Conservation (phyloP, 1,140 invertebrate species). For the Oncopeltus fasciatus region DNA sequence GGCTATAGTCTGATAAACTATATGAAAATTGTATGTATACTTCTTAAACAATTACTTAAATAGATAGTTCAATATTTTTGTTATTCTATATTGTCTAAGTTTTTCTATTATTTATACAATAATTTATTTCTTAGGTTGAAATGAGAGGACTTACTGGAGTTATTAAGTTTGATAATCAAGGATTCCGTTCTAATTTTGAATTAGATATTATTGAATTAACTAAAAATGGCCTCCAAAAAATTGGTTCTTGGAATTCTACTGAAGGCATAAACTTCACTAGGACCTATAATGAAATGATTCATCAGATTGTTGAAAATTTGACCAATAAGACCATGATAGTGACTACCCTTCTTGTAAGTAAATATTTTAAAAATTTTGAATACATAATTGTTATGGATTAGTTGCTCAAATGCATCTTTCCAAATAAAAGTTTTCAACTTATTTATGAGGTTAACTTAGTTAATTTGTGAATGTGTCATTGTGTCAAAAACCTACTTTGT, state of each 20-base stretch:
- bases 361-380: too few species aligned
- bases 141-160: constrained; percentile 81
- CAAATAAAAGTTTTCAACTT: too few species aligned
- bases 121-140: constrained; percentile 49
- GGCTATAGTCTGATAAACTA: constrained; percentile 92
- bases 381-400: too few species aligned
- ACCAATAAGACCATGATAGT: constrained; percentile 86
- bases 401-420: too few species aligned
- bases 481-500: too few species aligned
- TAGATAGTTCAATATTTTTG: neutral
- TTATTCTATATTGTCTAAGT: neutral
- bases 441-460: too few species aligned
- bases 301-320: constrained; percentile 70
- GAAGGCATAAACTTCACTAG: constrained; percentile 81
- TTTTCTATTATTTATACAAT: neutral
- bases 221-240: constrained; percentile 62
- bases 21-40: constrained; percentile 80
- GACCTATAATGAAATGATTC: constrained; percentile 65
- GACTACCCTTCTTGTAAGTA: constrained; percentile 78
- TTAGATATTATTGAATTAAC: constrained; percentile 80
- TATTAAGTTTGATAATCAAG: constrained; percentile 88
- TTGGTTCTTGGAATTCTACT: constrained; percentile 78
- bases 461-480: too few species aligned
- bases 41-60: neutral
- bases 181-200: constrained; percentile 78